These are phyloP conservation scores for Sebastolobus alascanus DNA, from an alignment of 2,797 vertebrate genomes.

Conservation along the genomic window DNA sequence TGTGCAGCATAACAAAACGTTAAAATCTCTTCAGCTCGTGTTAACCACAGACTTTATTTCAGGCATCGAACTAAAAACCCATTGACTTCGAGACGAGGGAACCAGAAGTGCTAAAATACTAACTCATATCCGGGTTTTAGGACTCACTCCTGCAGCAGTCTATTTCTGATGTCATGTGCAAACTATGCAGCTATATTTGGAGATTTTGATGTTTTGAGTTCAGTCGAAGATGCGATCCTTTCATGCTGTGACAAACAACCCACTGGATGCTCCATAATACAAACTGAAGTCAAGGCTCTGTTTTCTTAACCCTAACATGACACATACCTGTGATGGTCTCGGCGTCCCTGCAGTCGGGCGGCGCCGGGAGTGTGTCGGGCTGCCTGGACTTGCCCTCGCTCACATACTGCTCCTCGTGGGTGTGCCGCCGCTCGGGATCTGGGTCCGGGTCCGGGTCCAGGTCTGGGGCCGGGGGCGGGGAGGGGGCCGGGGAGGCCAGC, in stretches of 20 bases:
- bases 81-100: too few species aligned
- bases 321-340: conserved; percentile 96
- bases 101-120: too few species aligned
- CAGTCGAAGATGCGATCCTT: background rate
- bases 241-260: background rate
- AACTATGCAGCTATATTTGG: background rate
- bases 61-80: too few species aligned
- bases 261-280: background rate
- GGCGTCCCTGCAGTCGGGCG: conserved; percentile 91
- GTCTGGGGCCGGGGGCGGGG: conserved; percentile 84
- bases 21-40: too few species aligned
- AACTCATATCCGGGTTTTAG: too few species aligned
- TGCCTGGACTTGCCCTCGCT: conserved; percentile 85
- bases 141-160: too few species aligned
- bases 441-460: conserved; percentile 82
- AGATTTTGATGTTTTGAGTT: background rate
- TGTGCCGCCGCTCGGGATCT: conserved; percentile 75
- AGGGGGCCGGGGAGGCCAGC: conserved; percentile 94
- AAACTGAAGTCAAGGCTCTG: background rate
- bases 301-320: background rate
- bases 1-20: too few species aligned
- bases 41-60: too few species aligned
- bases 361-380: conserved; percentile 74
- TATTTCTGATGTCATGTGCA: background rate
- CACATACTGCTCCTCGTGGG: conserved; percentile 93